Evolutionary conservation across 2,113 vertebrate species (phyloP), one percentile per base, ranked within the genome.

Genomic region (Astur gentilis): DNA sequence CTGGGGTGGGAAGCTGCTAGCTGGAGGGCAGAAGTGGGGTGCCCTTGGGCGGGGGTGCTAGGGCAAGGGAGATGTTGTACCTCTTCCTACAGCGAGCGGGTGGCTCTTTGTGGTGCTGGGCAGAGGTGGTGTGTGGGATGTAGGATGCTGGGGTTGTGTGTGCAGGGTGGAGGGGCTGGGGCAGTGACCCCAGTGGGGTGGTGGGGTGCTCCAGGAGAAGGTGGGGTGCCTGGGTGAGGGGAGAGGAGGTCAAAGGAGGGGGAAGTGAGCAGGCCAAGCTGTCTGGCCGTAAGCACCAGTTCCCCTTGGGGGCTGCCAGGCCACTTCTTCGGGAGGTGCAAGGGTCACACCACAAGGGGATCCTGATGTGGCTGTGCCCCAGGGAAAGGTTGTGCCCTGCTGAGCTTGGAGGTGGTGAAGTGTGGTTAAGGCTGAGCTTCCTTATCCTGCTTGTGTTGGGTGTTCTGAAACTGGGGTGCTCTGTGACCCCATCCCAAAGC

Each of bases 161-260:
- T 89, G 80, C 50, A 72, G 91, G 89, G 90, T 91, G 47, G 27
- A 84, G n/a, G 76, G 79, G 12, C 83, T 86, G 87, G 82, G 60
- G 32, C 32, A 32, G 54, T 89, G 73, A 83, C 38, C 47, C 40
- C 8, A 32, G 22, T 57, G 20, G 9, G 21, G 16, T 29, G 6
- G 3, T 9, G 9, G 78, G 7, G 8, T 49, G 22, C 25, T 50
- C 16, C 6, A 17, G 57, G 52, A 31, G n/a, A 44, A 86, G 58
- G 4, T 61, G 40, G 7, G 40, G 18, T 92, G 44, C 27, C 40
- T 83, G 69, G 36, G 9, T 2, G 15, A 77, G 23, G 16, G 34
- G 57, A 65, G n/a, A 87, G 23, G 40, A 78, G 23, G 58, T 40
- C 5, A 26, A 64, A 93, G 32, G 50, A 84, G 10, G 1, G 6